Evolutionary conservation across 2,797 vertebrate species (phyloP), one percentile per base, ranked within the genome.

Genomic region (Clarias fuscus): DNA sequence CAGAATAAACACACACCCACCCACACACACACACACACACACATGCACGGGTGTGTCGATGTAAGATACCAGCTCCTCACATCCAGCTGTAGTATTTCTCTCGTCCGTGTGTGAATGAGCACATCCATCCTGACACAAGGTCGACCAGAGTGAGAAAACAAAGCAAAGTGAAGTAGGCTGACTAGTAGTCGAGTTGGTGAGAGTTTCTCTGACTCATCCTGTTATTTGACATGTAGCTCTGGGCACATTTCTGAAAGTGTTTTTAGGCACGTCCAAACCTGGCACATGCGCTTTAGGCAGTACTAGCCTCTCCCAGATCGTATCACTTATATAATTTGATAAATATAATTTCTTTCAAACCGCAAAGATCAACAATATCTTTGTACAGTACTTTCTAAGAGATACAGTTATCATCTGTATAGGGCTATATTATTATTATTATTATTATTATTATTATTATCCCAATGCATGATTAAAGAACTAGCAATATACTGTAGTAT

Each of bases 21-120:
- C 37, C 24, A 67, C 22, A n/a, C n/a, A 53, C 18, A 33, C n/a
- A 33, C 8, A 61, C 24, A 67, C 22, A n/a, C n/a, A 53, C 18
- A 33, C n/a, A 33, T 22, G 58, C 40, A 76, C 1, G 10, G 70
- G 68, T 64, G 76, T 79, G 84, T 67, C 37, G 33, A 80, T 40
- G 48, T 24, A 43, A 75, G 59, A 59, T 79, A 48, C 61, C 62
- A 67, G 58, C 61, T 82, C n/a, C 62, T 58, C 58, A 82, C 84
- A 85, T 33, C 77, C 85, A 64, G 17, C 0, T 72, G 85, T 68
- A 87, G 85, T 88, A 90, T 90, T 90, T 89, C 86, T 73, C 89
- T 86, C 53, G 30, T 24, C 62, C 18, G 6, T 68, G 85, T 24
- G 83, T 67, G 80, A 80, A 88, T 89, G 85, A 85, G 61, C 11